Conservation (phyloP, 2,797 vertebrate genomes). For the Tragelaphus oryx region DNA sequence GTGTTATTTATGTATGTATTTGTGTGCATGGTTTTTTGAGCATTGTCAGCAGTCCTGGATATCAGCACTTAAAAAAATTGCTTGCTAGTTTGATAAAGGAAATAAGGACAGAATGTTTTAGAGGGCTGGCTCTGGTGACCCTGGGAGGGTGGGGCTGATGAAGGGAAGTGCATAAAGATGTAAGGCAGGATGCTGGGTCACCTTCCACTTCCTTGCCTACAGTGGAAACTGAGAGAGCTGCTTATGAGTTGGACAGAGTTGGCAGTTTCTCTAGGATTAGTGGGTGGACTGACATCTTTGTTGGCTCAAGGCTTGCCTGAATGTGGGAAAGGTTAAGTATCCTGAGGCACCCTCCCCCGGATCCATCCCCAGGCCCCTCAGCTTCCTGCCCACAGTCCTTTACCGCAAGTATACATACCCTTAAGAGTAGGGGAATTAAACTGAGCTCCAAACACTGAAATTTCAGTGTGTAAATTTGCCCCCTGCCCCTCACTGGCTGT, state of each 20-base stretch:
- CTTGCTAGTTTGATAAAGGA: background rate
- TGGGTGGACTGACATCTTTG: background rate
- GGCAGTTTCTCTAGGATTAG: background rate
- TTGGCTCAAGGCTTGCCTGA: background rate
- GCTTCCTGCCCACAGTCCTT: background rate
- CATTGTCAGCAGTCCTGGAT: background rate
- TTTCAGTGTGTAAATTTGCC: background rate
- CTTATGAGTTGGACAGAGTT: background rate
- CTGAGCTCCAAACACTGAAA: background rate
- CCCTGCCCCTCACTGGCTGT: accelerated
- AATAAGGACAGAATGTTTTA: background rate
- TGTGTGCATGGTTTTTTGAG: background rate
- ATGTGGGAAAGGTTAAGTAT: background rate
- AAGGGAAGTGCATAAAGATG: background rate
- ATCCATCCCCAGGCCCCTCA: background rate
- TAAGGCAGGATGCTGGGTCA: background rate
- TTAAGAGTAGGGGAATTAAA: background rate
- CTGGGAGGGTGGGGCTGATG: background rate
- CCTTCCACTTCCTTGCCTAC: background rate
- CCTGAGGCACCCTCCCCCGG: background rate
- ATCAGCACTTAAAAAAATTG: background rate
- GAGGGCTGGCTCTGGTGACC: background rate
- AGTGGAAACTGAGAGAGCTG: background rate
- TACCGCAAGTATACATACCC: background rate
- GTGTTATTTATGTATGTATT: background rate